phyloP scores from a whole-genome alignment of 1,140 invertebrate species.

The Sipha flava region DNA sequence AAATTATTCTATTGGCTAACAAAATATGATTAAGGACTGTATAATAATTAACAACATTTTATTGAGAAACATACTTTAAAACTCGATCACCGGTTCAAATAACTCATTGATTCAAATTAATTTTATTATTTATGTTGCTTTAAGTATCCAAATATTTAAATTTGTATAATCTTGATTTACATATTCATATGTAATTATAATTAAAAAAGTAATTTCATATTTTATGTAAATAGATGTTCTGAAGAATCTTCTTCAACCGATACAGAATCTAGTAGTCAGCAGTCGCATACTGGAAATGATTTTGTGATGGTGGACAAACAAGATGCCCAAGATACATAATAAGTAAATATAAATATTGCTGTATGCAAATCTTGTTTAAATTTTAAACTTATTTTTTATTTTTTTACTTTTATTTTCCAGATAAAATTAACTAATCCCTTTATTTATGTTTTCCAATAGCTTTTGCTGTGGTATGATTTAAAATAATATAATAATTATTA shows the following conservation, averaged over 20 bases:
- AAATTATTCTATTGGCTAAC: neutral
- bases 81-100: no score
- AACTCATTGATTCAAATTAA: no score
- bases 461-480: conserved; percentile 7
- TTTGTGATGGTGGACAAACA: conserved; percentile 66
- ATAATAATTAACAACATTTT: no score
- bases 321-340: conserved; percentile 47
- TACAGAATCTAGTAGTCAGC: conserved; percentile 57
- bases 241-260: conserved; percentile 48
- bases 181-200: no score
- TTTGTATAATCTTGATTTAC: no score
- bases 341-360: neutral
- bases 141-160: no score
- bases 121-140: no score
- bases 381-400: conserved; percentile 26
- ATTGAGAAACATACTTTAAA: no score
- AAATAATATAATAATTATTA: conserved; percentile 14
- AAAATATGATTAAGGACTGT: neutral
- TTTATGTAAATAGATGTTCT: conserved; percentile 37
- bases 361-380: neutral
- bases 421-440: conserved; percentile 17
- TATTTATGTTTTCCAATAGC: conserved; percentile 27
- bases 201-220: neutral
- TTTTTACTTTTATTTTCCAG: conserved; percentile 9
- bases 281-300: conserved; percentile 68